Base-by-base conservation (phyloP, 35 echinoderm and acorn worm species). In the Hemicentrotus pulcherrimus region DNA sequence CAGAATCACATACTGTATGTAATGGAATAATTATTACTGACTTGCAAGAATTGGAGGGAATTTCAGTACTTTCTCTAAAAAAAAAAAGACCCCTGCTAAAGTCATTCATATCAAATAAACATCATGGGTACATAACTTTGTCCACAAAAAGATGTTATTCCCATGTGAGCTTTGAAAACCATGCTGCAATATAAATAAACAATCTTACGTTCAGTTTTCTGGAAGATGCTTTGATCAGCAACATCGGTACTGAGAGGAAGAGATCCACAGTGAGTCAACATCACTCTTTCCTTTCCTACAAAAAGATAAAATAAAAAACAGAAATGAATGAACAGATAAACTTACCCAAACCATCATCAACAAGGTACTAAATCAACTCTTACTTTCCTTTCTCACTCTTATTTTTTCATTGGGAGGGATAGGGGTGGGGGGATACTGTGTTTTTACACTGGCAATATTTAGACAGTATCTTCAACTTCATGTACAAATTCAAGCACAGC, bases 201-300 rank as follows among this genome's bases (percentile, higher is more conserved):
- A 70, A 32, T 61, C 96, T 91, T 85, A 96, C 96, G 86, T 91
- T 94, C 88, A 31, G 94, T 89, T 47, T 70, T 46, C 86, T 98
- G 92, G 86, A 98, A 98, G 86, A 98, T 91, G 12, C 45, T 95
- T 86, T 78, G 87, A 85, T 98, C 97, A 31, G 94, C 95, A 4
- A 97, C 70, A 8, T 59, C 61, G 11, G 88, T 96, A 31, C 24
- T 95, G 46, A 98, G 28, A 19, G 97, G 95, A 22, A 98, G 94
- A 93, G 91, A 91, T 24, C 95, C 88, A 47, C 97, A 98, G 71
- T 98, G 95, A 35, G 95, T 97, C 61, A 96, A 45, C n/a, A 92
- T 96, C 24, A 97, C 52, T 86, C 93, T 97, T 19, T 91, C 50
- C 35, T 91, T 95, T 60, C 88, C 88, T 90, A 47, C 11, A 78